phyloP scores from a whole-genome alignment of 2,797 vertebrate genomes.

The Siniperca scherzeri region DNA sequence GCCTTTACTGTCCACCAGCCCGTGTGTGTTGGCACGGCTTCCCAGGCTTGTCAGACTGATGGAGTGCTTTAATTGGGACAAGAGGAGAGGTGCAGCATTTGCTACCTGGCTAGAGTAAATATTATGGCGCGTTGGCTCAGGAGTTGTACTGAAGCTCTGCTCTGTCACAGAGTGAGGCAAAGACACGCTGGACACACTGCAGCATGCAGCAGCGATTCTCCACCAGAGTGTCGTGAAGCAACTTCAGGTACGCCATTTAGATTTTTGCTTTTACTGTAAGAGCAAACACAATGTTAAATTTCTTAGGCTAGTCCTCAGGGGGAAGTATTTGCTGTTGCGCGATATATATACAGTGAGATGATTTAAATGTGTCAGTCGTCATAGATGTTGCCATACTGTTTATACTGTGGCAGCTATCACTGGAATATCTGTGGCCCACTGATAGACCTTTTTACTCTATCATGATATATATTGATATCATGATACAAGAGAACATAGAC shows the following conservation, averaged over 20 bases:
- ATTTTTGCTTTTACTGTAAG: background rate
- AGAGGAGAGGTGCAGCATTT: conserved; percentile 71
- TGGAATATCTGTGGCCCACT: background rate
- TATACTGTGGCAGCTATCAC: background rate
- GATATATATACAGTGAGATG: background rate
- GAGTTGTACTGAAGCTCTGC: conserved; percentile 58
- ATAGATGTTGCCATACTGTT: background rate
- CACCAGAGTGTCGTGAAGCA: background rate
- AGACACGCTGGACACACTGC: conserved; percentile 44
- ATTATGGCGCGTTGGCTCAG: conserved; percentile 75
- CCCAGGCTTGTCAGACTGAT: conserved; percentile 80
- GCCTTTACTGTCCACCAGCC: conserved; percentile 40
- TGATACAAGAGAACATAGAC: background rate
- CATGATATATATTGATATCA: background rate
- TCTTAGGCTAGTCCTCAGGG: background rate
- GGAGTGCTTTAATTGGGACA: conserved; percentile 75
- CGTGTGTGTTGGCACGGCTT: conserved; percentile 63
- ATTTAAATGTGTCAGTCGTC: background rate
- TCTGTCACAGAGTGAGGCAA: conserved; percentile 49
- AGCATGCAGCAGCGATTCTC: conserved; percentile 27
- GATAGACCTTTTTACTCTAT: background rate
- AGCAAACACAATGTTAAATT: background rate
- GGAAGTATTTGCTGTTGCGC: background rate
- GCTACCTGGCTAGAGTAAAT: conserved; percentile 82
- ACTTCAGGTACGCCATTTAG: background rate